A percentile compares a stretch with the other conserved stretches of the same genome.
phyloP scores from a whole-genome alignment of 2,797 vertebrate genomes.

The Sebastes taczanowskii region DNA sequence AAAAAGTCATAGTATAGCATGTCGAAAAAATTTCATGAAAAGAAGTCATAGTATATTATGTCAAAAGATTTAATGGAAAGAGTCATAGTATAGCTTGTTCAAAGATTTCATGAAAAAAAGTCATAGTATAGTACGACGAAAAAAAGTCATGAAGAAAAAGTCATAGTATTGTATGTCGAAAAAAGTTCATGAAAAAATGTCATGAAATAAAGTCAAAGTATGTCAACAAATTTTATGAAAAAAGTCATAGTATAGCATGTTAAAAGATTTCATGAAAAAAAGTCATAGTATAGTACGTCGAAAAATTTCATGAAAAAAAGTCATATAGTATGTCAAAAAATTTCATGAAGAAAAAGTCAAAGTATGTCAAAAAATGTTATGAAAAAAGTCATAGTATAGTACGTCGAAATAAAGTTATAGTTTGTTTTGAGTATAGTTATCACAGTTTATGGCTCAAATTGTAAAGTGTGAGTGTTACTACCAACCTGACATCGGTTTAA shows the following conservation, averaged over 20 bases:
- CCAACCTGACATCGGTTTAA: neutral
- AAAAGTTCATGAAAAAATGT: too few relatives aligned
- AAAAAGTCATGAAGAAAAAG: neutral
- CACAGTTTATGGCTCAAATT: neutral
- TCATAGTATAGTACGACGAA: too few relatives aligned
- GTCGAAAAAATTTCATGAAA: neutral
- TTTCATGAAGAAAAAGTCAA: too few relatives aligned
- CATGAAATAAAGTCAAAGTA: too few relatives aligned
- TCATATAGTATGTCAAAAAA: too few relatives aligned
- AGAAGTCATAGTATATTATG: neutral
- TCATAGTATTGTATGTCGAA: neutral
- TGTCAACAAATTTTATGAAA: neutral
- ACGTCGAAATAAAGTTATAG: neutral
- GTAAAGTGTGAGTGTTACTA: neutral
- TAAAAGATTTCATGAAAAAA: too few relatives aligned
- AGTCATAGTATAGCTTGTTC: too few relatives aligned
- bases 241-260: neutral
- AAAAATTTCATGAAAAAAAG: neutral
- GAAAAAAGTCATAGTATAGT: neutral
- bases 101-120: neutral
- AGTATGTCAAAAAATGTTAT: too few relatives aligned
- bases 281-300: too few relatives aligned
- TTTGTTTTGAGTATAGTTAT: neutral
- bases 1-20: neutral
- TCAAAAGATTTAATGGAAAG: accelerated